Evolutionary conservation across 2,113 vertebrate species (phyloP), one percentile per base, ranked within the genome.

Genomic region (Aphyosemion australe): DNA sequence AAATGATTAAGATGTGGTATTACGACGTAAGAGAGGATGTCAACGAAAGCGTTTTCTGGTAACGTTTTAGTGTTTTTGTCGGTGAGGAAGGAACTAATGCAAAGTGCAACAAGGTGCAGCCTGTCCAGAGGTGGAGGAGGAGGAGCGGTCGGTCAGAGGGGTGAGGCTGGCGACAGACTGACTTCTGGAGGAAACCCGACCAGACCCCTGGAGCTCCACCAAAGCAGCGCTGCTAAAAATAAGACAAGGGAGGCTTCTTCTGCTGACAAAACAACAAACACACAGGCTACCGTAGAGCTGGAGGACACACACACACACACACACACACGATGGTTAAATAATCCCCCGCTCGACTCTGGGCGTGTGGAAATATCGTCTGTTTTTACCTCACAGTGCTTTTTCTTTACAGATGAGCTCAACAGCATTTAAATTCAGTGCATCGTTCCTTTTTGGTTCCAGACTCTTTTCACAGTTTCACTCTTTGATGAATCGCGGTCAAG

Each of bases 191-290:
- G 91, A 91, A 92, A 93, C 88, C 84, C 39, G 89, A 93, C 81
- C 90, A 74, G 84, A 86, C 83, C 85, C 81, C 75, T 77, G 65
- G 69, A 83, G 81, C 76, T 87, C 83, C 74, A 83, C 83, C 46
- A 76, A 82, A 87, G 76, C 85, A 77, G 75, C 77, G 31, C 71
- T 64, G 85, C 91, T 92, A 92, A 91, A 92, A 93, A 92, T 90
- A 91, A 84, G 71, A 90, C 34, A 50, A 74, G 46, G 84, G 80
- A 89, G 84, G 82, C 82, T 90, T 88, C 84, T 80, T 75, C 80
- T 84, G 90, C 86, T 84, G 85, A 89, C 77, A 85, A 82, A 78
- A 84, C 74, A 74, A 72, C 84, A 83, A n/a, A 74, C 82, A 78
- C 79, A 84, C 69, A 74, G 51, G 60, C 69, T 78, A 79, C 72